Evolutionary conservation across 2,797 vertebrate genomes (phyloP), one percentile per base, ranked within the genome.

Genomic region (Melanotaenia trifasciata): DNA sequence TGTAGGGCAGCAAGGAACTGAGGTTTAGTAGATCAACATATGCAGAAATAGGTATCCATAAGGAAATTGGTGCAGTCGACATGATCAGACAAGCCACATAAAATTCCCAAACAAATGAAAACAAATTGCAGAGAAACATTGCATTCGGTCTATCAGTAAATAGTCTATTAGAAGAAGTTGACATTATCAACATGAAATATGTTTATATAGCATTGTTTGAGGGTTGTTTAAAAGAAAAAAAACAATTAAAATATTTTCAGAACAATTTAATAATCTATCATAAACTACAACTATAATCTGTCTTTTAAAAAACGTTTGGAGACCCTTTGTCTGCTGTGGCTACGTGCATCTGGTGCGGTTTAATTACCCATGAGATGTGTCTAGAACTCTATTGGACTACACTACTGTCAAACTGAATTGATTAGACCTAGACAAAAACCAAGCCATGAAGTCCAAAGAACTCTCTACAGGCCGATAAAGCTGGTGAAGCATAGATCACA

Each of bases 401-500:
- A 30, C 13, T 14, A 38, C 24, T 59, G 13, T 35, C 54, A 64
- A 54, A 64, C 54, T 61, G 47, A 65, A 60, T 47, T 64, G 70
- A 69, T 59, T 24, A 58, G 33, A 26, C 30, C 28, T 4, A 69
- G 32, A 33, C 33, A 43, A 58, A 40, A 24, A 32, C 16, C 24
- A 35, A 33, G 14, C n/a, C 33, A 58, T 20, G 18, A 69, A 43
- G 43, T 32, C 26, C 13, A 53, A 43, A 14, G n/a, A n/a, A 33
- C 18, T 70, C 73, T 58, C 45, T 4, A 12, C 8, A 58, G 73
- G 32, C 33, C 3, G n/a, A 58, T 76, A 33, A 53, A 64, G 16
- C 51, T 59, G 43, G 26, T 20, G 16, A 32, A 54, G 28, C 45
- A 45, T 45, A 58, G 53, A 53, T 59, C 60, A 64, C 26, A 53